Evolutionary conservation across 2,797 vertebrate genomes (phyloP), one percentile per base, ranked within the genome.

Genomic region (Euphonia xanthogaster): DNA sequence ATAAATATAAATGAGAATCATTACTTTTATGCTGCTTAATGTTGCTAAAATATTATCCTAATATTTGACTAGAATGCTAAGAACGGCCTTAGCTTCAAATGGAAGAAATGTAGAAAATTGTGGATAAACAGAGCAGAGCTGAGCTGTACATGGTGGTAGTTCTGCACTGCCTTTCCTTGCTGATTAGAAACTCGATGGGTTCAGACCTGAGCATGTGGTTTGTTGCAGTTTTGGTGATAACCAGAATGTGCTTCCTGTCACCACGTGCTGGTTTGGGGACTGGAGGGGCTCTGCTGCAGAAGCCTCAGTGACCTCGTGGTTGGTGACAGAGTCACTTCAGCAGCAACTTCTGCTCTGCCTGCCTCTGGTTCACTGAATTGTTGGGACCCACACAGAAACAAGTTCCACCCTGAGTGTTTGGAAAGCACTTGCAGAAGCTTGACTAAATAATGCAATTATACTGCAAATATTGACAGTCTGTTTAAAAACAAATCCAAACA

Each of bases 401-500:
- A 75, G 48, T 78, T 50, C n/a, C 50, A 13, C 1, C 2, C 8
- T 0, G 53, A 80, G 58, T 42, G 70, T 70, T 92, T 85, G 84
- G 75, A 67, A 95, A 95, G 67, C 87, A 33, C 84, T 84, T 33
- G 33, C 50, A 78, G 73, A 44, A 86, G 66, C 67, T 81, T 62
- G 67, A 51, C 80, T 82, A 40, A 94, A 93, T 76, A 92, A 78
- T 1, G 20, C 23, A 65, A 81, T 77, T 75, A 4, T 67, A 70
- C 28, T 40, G 66, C 79, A 86, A 94, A 83, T 92, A 86, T 73
- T 90, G 77, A 79, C 88, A 85, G 30, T 60, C 77, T 70, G 55
- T n/a, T 92, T 55, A 22, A 70, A 94, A 94, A 48, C 92, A 88
- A 93, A 81, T 33, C 62, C 80, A 68, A 85, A 72, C 70, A 45